Conservation (phyloP, 2,888 invertebrate species). For the Drosophila vallismaia region DNA sequence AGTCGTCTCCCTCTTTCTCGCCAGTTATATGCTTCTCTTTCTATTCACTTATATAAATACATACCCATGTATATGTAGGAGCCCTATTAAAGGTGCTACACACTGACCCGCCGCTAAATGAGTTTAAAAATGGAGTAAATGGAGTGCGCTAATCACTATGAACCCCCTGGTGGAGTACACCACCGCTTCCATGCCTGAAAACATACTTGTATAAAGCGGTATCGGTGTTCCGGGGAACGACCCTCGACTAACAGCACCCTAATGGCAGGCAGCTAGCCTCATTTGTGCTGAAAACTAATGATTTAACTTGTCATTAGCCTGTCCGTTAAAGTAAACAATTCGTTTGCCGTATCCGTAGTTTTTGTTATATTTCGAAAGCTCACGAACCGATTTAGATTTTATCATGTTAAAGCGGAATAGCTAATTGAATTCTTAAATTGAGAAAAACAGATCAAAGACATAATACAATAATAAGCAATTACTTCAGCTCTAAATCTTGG, state of each 20-base stretch:
- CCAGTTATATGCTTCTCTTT: neutral
- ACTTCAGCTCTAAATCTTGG: conserved; percentile 19
- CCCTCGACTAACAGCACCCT: conserved; percentile 57
- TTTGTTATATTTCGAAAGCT: conserved; percentile 2
- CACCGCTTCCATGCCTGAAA: neutral
- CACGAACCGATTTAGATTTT: conserved; percentile 1
- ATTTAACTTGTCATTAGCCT: conserved; percentile 67
- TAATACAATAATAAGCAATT: conserved; percentile 1
- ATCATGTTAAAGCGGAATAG: neutral
- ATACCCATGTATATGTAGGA: conserved; percentile 1
- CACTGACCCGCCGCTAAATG: conserved; percentile 48
- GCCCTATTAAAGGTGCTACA: conserved; percentile 58
- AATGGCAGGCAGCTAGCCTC: conserved; percentile 57
- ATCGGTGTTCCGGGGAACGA: neutral
- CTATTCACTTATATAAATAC: neutral
- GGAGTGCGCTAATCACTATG: conserved; percentile 50
- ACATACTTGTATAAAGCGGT: neutral
- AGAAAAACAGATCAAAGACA: neutral
- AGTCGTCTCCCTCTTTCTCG: conserved; percentile 31
- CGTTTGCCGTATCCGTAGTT: conserved; percentile 7
- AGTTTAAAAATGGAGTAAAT: conserved; percentile 75
- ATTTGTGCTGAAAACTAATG: conserved; percentile 62
- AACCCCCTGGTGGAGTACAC: conserved; percentile 11
- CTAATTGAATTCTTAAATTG: neutral
- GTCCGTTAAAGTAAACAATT: conserved; percentile 10